phyloP scores from a whole-genome alignment of 1,140 invertebrate species.

The Oedothorax gibbosus region DNA sequence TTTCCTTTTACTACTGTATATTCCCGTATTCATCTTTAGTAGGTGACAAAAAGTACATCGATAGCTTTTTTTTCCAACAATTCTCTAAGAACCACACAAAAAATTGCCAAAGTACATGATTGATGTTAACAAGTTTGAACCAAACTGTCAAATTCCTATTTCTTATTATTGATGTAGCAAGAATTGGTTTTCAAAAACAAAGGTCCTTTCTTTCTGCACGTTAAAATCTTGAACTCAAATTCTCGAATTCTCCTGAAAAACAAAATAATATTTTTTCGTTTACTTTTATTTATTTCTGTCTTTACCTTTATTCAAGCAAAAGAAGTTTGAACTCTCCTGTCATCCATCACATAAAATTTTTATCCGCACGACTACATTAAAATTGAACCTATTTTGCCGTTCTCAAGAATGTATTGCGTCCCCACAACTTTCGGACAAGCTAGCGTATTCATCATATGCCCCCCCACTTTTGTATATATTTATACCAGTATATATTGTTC shows the following conservation, averaged over 20 bases:
- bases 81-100: conserved; percentile 37
- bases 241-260: conserved; percentile 8
- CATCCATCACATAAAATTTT: conserved; percentile 51
- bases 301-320: conserved; percentile 1
- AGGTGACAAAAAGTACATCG: conserved; percentile 28
- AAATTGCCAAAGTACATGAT: conserved; percentile 18
- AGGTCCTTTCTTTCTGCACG: conserved; percentile 26
- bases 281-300: too few relatives aligned
- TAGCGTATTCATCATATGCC: conserved; percentile 22
- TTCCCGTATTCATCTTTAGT: too few relatives aligned
- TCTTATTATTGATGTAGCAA: conserved; percentile 47
- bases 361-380: conserved; percentile 44
- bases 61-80: conserved; percentile 22
- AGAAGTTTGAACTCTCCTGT: conserved; percentile 27
- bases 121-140: conserved; percentile 22
- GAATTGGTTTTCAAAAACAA: conserved; percentile 54
- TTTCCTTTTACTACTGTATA: too few relatives aligned
- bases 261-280: conserved; percentile 25
- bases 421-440: conserved; percentile 17
- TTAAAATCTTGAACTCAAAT: too few relatives aligned
- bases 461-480: neutral
- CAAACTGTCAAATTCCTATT: conserved; percentile 41
- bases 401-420: conserved; percentile 30
- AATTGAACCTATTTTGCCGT: conserved; percentile 44
- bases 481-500: neutral